These are phyloP conservation scores for Belgica antarctica DNA, from an alignment of 2,888 invertebrate genomes.

Conservation along the genomic window DNA sequence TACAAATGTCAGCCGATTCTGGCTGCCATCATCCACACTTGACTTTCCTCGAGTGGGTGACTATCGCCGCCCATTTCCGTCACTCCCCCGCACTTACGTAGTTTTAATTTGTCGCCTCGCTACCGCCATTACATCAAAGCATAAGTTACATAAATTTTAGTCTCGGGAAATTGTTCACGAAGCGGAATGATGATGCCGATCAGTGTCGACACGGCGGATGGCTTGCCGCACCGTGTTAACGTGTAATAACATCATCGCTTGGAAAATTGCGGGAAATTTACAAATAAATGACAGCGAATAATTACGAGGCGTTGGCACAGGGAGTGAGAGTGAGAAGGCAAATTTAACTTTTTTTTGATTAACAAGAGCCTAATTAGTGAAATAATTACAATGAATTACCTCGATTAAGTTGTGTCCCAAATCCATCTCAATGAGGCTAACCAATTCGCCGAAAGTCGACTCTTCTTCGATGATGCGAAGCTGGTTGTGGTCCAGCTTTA, in stretches of 20 bases:
- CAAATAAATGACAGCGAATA: neutral
- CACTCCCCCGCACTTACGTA: neutral
- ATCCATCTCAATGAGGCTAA: conserved; percentile 68
- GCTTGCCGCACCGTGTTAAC: no score
- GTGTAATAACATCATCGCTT: neutral
- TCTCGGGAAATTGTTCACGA: conserved; percentile 8
- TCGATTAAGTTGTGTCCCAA: conserved; percentile 68
- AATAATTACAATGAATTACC: conserved; percentile 49
- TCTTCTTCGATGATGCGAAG: conserved; percentile 75
- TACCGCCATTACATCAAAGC: neutral
- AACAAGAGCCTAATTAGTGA: neutral
- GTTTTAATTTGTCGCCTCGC: conserved; percentile 10
- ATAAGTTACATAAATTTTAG: neutral
- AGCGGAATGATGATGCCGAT: neutral
- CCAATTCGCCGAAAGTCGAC: conserved; percentile 74
- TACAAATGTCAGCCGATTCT: neutral
- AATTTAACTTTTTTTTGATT: conserved; percentile 1
- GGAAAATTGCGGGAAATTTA: neutral
- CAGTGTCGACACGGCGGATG: no score
- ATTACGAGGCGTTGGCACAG: neutral
- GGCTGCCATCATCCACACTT: no score
- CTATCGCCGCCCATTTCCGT: neutral
- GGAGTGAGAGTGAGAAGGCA: neutral
- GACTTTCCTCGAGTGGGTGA: no score
- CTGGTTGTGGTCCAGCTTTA: conserved; percentile 72